Base-by-base conservation (phyloP, 1,140 invertebrate species). In the Aphelenchoides avenae region DNA sequence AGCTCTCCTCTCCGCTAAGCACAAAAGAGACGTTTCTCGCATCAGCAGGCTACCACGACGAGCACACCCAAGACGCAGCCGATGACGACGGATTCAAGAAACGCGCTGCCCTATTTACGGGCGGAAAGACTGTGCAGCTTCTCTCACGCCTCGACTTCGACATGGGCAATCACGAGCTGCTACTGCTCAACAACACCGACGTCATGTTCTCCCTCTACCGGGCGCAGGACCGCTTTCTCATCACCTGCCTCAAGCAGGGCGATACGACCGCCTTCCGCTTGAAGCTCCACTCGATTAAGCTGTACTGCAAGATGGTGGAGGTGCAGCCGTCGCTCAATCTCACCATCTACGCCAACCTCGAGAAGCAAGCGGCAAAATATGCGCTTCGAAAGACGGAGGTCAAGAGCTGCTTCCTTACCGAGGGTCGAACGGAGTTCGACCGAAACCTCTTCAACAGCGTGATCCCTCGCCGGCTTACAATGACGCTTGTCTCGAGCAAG, bases 91-190 rank as follows among this genome's bases (percentile, higher is more conserved):
- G 57, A 18, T 59, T 61, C 34, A 22, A 7, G 11, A 34, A 11
- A 5, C 48, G 58, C 2, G 26, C 13, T 41, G 9, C 5, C 20
- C 20, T 29, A 0, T 40, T 64, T 22, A 15, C 30, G 1, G 24
- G 20, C 5, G 42, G 58, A n/a, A 6, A 20, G 15, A 22, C 15
- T 5, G 18, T 39, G 18, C 61, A 66, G 7, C 27, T 64, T 13
- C 5, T 58, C 1, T 66, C 58, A 2, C 48, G 61, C n/a, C 29
- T 61, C n/a, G 58, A 61, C 22, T 65, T 64, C 43, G 58, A 61
- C 26, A 29, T 61, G 0, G 61, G 26, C 3, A 61, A 61, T 31
- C 61, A 66, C 24, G 26, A 52, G 7, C 36, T 57, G n/a, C 54
- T 30, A n/a, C 31, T 61, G 13, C 18, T 65, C 2, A 61, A 61